A percentile compares a stretch with the other conserved stretches of the same genome.
phyloP scores from a whole-genome alignment of 2,113 vertebrate species.

The Sapayoa aenigma region DNA sequence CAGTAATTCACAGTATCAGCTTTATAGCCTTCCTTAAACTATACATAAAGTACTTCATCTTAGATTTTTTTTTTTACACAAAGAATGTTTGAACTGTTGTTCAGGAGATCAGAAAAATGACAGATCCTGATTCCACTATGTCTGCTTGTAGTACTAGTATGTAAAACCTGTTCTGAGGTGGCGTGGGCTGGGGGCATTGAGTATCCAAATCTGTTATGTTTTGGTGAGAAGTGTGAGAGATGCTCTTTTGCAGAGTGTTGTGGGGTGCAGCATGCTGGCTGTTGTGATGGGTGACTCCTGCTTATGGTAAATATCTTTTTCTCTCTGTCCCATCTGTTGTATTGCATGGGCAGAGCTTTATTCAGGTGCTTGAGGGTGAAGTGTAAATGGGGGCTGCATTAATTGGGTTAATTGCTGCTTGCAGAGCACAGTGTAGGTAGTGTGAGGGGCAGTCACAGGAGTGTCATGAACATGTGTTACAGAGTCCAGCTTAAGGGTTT shows the following conservation, averaged over 20 bases:
- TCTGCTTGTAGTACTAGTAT: neutral
- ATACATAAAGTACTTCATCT: neutral
- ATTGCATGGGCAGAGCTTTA: neutral
- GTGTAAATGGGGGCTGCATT: neutral
- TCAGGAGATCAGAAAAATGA: neutral
- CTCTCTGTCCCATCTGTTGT: neutral
- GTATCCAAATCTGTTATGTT: neutral
- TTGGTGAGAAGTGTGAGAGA: neutral
- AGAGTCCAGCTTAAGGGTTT: neutral
- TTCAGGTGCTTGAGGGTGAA: neutral
- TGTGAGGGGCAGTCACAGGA: neutral
- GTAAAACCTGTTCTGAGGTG: neutral
- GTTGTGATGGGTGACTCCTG: neutral
- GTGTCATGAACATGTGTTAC: neutral
- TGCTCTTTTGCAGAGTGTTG: neutral
- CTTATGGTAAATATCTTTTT: neutral
- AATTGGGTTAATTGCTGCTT: neutral
- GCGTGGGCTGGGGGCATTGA: neutral
- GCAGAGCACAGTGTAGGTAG: neutral
- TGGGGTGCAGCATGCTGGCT: neutral
- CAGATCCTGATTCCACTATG: neutral
- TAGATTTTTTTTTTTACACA: neutral
- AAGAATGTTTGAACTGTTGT: neutral
- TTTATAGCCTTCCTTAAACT: neutral
- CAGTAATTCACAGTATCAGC: neutral